Evolutionary conservation across 2,113 vertebrate species (phyloP).

Genomic region (Petroica traversi): DNA sequence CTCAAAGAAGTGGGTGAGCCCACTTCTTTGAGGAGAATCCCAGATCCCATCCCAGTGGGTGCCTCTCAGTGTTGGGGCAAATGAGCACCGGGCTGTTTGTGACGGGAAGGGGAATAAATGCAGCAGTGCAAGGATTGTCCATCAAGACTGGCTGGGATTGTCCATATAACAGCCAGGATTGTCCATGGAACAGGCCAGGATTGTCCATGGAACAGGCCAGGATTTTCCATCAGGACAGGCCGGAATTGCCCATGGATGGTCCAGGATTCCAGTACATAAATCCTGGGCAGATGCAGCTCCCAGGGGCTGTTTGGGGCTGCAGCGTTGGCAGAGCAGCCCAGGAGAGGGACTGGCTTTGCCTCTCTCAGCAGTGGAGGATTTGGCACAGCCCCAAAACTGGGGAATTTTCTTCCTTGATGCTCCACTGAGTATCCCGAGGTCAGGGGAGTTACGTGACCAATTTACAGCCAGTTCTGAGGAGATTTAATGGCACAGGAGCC

Average conservation of each 20-base stretch:
- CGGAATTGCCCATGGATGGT: background rate
- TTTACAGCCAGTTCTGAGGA: background rate
- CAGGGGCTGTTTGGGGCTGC: background rate
- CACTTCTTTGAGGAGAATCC: too few relatives aligned
- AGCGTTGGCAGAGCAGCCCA: background rate
- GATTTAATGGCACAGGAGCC: background rate
- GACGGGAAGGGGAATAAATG: background rate
- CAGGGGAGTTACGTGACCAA: background rate
- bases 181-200: background rate
- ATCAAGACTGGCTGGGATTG: too few relatives aligned
- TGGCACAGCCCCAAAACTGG: background rate
- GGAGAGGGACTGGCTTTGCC: background rate
- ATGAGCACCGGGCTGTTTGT: accelerated
- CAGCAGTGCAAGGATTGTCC: background rate
- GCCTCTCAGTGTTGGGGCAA: background rate
- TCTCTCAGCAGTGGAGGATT: background rate
- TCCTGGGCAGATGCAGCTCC: background rate
- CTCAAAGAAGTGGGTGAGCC: background rate
- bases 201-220: background rate
- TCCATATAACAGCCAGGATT: too few relatives aligned
- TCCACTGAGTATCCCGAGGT: background rate
- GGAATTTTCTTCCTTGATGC: background rate
- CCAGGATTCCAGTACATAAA: background rate
- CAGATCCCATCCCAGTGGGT: too few relatives aligned
- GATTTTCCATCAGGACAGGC: background rate